Conservation (phyloP, 2,113 vertebrate genomes). For the Orthonyx spaldingii region DNA sequence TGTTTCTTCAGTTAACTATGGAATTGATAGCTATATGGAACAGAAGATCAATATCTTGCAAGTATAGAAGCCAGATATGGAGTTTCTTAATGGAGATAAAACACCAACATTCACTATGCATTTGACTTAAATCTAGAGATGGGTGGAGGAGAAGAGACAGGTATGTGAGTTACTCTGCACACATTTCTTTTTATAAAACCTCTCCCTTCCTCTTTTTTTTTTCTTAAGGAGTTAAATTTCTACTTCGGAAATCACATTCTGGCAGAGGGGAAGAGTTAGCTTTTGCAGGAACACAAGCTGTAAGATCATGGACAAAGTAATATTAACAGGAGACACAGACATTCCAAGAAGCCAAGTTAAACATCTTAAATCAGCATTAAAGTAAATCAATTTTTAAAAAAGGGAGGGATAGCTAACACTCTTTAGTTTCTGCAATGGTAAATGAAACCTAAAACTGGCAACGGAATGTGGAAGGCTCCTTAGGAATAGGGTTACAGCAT, state of each 20-base stretch:
- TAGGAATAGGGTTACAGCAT: not conserved
- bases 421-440: not conserved
- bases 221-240: not conserved
- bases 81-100: not conserved
- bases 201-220: not conserved
- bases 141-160: not conserved
- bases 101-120: not conserved
- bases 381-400: not conserved
- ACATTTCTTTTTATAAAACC: not conserved
- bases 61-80: not conserved
- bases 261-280: not conserved
- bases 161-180: not conserved
- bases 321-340: not conserved
- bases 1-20: not conserved
- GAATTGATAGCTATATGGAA: not conserved
- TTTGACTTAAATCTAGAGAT: not conserved
- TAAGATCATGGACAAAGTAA: not conserved
- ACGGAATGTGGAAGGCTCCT: not conserved
- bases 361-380: not conserved
- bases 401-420: not conserved
- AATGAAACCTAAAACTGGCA: not conserved
- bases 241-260: not conserved
- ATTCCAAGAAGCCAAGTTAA: constrained; percentile 2
- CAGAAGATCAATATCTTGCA: not conserved
- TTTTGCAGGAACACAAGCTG: not conserved